These are phyloP conservation scores for Leuciscus idus DNA, from an alignment of 2,113 vertebrate genomes.

Conservation along the genomic window DNA sequence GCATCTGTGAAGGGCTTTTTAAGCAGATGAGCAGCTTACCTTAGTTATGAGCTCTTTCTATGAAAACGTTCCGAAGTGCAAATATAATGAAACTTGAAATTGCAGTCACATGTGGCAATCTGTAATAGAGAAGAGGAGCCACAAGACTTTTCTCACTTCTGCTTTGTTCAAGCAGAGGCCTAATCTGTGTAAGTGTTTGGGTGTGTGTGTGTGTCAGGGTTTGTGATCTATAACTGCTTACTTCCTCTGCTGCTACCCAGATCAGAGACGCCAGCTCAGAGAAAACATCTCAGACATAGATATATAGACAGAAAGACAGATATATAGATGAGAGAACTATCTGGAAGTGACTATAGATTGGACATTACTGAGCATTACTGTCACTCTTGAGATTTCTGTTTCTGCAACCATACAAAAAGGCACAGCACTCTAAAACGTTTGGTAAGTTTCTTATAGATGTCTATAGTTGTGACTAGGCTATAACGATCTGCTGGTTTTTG, in stretches of 20 bases:
- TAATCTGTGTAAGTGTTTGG: conserved; percentile 14
- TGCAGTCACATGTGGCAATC: background rate
- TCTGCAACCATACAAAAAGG: background rate
- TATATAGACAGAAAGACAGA: background rate
- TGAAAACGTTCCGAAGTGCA: background rate
- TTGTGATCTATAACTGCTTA: conserved; percentile 36
- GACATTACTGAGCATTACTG: background rate
- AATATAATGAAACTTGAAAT: background rate
- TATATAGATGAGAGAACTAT: background rate
- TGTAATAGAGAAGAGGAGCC: background rate
- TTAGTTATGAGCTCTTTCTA: background rate
- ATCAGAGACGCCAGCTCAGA: background rate
- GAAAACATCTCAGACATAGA: conserved; percentile 3
- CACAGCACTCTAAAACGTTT: background rate
- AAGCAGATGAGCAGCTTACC: background rate
- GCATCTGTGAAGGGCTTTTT: background rate
- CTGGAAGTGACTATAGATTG: background rate
- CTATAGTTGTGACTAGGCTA: background rate
- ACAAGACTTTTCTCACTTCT: conserved; percentile 47
- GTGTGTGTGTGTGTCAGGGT: conserved; percentile 15
- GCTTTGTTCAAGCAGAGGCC: conserved; percentile 30
- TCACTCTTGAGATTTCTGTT: background rate
- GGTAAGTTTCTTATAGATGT: conserved; percentile 1
- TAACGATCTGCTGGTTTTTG: background rate
- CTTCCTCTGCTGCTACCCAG: conserved; percentile 40